Base-by-base conservation (phyloP, 2,797 vertebrate genomes). In the Intellagama lesueurii region DNA sequence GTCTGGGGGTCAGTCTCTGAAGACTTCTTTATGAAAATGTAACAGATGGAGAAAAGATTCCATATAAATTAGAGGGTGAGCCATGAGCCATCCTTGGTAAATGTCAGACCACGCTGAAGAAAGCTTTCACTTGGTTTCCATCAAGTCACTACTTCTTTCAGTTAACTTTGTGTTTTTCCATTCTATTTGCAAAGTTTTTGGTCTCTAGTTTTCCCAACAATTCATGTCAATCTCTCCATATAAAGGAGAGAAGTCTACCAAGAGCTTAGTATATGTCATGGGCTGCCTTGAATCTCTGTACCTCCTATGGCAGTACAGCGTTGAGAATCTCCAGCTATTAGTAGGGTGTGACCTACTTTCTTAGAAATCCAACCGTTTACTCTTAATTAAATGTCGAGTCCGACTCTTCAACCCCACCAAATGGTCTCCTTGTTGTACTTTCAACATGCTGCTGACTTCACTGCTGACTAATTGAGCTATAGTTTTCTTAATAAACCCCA, bases 321-420 rank as follows among this genome's bases (percentile, higher is more conserved):
- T 24, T 56, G 32, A 73, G 32, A 87, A 85, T 68, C 73, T 73
- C 56, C 68, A 77, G 69, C 47, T 66, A 72, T 76, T 77, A 85
- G 47, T 35, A 82, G 85, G 60, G 56, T 9, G 19, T 52, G 77
- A 81, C 81, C 82, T 90, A 64, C 49, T 91, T 88, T 87, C 83
- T 64, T 72, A 56, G 14, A 87, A 92, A 44, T 0, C n/a, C 78
- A 14, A 44, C 47, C 0, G 4, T 80, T 88, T 88, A 60, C 75
- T 79, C 28, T 86, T 89, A 68, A 90, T 88, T 86, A 89, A 90
- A 88, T 2, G 1, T 83, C 32, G 0, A 7, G 26, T 89, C 66
- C 47, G 69, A 69, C 87, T 60, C 56, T 75, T 22, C 72, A 75
- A 85, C 30, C 35, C 68, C 68, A 64, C 12, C 26, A 81, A 30